These are phyloP conservation scores for Perizoma affinitatum DNA, from an alignment of 2,888 invertebrate species.

Conservation along the genomic window DNA sequence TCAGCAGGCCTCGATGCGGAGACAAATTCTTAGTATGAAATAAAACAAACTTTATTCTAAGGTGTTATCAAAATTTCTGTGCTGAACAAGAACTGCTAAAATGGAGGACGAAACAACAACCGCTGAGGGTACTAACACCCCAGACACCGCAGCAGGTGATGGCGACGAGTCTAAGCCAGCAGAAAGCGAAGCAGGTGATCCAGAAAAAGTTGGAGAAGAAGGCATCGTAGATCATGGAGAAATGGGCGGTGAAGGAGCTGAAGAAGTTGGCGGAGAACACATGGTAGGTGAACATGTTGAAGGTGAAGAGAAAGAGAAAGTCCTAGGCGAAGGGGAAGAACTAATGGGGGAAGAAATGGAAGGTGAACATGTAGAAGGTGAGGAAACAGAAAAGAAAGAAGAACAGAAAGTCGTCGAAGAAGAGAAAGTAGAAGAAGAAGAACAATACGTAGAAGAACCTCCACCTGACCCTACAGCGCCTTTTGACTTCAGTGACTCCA, in stretches of 20 bases:
- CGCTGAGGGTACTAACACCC: slow-evolving; percentile 33
- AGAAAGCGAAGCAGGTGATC: slow-evolving; percentile 27
- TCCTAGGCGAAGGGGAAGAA: slow-evolving; percentile 47
- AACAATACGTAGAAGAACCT: slow-evolving; percentile 59
- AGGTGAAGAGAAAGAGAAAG: slow-evolving; percentile 42
- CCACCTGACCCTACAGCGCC: slow-evolving; percentile 76
- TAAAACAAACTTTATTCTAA: slow-evolving; percentile 22
- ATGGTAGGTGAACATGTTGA: slow-evolving; percentile 41
- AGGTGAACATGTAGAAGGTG: slow-evolving; percentile 42
- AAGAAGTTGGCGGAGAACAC: slow-evolving; percentile 43
- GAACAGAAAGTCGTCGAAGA: slow-evolving; percentile 43
- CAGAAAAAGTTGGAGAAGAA: slow-evolving; percentile 34
- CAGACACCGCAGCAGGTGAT: slow-evolving; percentile 32
- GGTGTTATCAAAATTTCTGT: slow-evolving; percentile 1
- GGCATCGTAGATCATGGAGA: slow-evolving; percentile 42
- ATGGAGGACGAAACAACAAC: slow-evolving; percentile 42
- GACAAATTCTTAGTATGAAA: slow-evolving; percentile 65
- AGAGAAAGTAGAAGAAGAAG: slow-evolving; percentile 61
- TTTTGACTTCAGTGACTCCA: slow-evolving; percentile 65
- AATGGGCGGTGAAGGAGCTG: slow-evolving; percentile 37
- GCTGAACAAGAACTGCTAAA: slow-evolving; percentile 13
- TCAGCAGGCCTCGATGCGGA: slow-evolving; percentile 60
- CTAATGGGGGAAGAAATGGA: slow-evolving; percentile 41
- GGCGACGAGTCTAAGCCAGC: slow-evolving; percentile 18
- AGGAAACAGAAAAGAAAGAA: slow-evolving; percentile 41